Conservation (phyloP, 2,113 vertebrate species). For the Syngnathus scovelli region DNA sequence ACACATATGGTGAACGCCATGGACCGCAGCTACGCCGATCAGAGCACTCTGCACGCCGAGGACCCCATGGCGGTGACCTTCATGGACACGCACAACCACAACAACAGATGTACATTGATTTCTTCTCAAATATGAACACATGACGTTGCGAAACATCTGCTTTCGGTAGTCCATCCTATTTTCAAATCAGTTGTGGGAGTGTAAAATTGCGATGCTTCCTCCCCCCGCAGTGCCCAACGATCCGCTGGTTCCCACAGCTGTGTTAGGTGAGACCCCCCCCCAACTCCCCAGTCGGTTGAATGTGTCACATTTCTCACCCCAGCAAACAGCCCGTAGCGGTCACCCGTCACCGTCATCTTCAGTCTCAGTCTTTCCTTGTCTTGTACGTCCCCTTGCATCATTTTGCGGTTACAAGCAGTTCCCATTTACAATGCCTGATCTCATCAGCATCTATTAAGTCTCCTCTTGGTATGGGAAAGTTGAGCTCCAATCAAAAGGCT, state of each 20-base stretch:
- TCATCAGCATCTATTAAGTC: constrained; percentile 10
- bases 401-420: constrained; percentile 10
- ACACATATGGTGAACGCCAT: constrained; percentile 98
- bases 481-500: constrained; percentile 3
- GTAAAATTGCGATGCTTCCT: constrained; percentile 71
- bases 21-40: constrained; percentile 95
- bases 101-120: constrained; percentile 89
- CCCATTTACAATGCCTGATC: not conserved
- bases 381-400: constrained; percentile 16
- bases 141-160: too few species aligned
- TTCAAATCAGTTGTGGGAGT: not conserved
- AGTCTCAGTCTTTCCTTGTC: constrained; percentile 13
- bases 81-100: constrained; percentile 97
- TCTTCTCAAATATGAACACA: not conserved
- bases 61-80: constrained; percentile 95
- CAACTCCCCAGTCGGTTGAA: constrained; percentile 21
- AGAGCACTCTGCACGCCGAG: constrained; percentile 92
- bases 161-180: too few species aligned
- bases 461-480: not conserved
- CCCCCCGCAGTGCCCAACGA: constrained; percentile 95
- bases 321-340: constrained; percentile 20
- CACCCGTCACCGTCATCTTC: constrained; percentile 51
- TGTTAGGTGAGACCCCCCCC: constrained; percentile 89
- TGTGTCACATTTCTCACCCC: constrained; percentile 28
- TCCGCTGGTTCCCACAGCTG: constrained; percentile 96